phyloP scores from a whole-genome alignment of 2,113 vertebrate genomes.

The Chionodraco myersi region DNA sequence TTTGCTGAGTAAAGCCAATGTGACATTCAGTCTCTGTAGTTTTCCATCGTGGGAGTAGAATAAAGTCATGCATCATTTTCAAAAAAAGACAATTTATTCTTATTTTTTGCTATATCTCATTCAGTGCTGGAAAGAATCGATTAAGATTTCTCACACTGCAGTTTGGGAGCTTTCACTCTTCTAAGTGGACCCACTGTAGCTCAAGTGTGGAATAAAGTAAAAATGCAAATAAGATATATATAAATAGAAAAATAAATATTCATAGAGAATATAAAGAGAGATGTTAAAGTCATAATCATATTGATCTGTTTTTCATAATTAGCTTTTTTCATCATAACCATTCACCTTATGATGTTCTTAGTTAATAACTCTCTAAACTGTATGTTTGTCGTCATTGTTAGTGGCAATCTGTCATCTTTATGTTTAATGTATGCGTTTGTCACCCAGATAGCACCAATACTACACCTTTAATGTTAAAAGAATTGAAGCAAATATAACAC shows the following conservation, averaged over 20 bases:
- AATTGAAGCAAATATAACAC: not conserved
- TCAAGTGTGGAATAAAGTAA: not conserved
- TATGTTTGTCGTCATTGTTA: no score
- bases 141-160: not conserved
- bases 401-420: no score
- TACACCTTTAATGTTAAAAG: no score
- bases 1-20: conserved; percentile 15
- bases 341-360: no score
- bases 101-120: not conserved
- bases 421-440: no score
- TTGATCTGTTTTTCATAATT: no score
- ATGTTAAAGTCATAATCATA: no score
- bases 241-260: no score
- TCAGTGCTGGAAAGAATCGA: not conserved
- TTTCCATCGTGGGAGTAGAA: not conserved
- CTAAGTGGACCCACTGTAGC: not conserved
- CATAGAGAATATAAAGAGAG: no score
- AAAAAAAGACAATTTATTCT: not conserved
- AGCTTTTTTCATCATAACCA: no score
- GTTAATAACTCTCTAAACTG: no score
- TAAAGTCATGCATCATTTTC: not conserved
- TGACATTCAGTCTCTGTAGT: not conserved
- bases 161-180: not conserved
- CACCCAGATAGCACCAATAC: no score
- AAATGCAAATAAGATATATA: not conserved